Conservation (phyloP, 2,797 vertebrate genomes). For the Molothrus ater region DNA sequence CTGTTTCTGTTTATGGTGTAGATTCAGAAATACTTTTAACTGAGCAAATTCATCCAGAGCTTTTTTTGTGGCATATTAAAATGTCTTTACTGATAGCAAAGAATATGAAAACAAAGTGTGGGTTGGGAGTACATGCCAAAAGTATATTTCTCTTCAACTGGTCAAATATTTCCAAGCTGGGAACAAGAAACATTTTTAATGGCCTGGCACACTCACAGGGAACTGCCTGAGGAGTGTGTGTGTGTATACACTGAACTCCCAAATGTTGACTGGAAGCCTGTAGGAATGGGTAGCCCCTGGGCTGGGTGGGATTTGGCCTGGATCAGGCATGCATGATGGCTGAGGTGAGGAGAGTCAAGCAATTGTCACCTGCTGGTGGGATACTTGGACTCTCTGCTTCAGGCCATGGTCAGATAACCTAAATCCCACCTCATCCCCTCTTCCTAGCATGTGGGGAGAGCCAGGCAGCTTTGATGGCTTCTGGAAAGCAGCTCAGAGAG, state of each 20-base stretch:
- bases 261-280: neutral
- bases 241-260: accelerated
- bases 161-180: conserved; percentile 10
- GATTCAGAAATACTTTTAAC: conserved; percentile 25
- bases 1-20: conserved; percentile 23
- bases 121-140: neutral
- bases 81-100: conserved; percentile 25
- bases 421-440: neutral
- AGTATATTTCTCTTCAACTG: conserved; percentile 12
- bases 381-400: neutral
- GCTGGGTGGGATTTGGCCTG: neutral
- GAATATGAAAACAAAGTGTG: conserved; percentile 28
- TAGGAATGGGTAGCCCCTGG: neutral
- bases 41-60: neutral
- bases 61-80: conserved; percentile 22
- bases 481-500: neutral
- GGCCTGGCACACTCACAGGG: neutral
- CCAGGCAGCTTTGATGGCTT: neutral
- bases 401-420: neutral
- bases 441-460: neutral
- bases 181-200: conserved; percentile 11
- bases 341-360: neutral
- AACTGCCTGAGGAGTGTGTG: neutral
- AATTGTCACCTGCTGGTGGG: neutral
- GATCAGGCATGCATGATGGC: neutral